Conservation (phyloP, 2,888 invertebrate genomes). For the Fragum fragum region DNA sequence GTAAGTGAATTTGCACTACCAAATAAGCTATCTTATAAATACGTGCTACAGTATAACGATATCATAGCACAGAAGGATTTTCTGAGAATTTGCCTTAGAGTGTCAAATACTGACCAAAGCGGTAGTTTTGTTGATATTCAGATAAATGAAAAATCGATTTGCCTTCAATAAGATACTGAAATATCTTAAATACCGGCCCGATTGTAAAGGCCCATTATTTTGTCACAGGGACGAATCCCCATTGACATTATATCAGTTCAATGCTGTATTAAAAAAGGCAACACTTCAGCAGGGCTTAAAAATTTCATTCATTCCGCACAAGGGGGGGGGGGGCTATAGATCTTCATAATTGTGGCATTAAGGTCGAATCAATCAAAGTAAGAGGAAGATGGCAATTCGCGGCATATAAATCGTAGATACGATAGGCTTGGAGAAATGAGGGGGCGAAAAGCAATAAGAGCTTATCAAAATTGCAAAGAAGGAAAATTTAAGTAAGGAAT, state of each 20-base stretch:
- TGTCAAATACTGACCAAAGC: conserved; percentile 3
- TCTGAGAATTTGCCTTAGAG: neutral
- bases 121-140: neutral
- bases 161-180: neutral
- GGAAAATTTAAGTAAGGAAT: no score
- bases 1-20: conserved; percentile 2
- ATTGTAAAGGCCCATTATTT: neutral
- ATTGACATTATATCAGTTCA: conserved; percentile 2
- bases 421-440: no score
- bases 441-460: no score
- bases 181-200: conserved; percentile 7
- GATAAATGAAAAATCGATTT: neutral
- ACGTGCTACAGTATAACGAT: neutral
- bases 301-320: conserved; percentile 16
- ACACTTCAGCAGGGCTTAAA: neutral
- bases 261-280: neutral
- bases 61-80: neutral
- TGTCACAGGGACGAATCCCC: neutral
- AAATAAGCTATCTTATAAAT: neutral
- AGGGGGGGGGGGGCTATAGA: conserved; percentile 5
- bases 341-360: neutral
- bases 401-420: no score
- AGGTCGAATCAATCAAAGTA: neutral
- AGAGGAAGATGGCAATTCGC: no score
- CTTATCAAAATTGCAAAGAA: no score